Conservation (phyloP, 2,113 vertebrate genomes). For the Amblyornis subalaris region DNA sequence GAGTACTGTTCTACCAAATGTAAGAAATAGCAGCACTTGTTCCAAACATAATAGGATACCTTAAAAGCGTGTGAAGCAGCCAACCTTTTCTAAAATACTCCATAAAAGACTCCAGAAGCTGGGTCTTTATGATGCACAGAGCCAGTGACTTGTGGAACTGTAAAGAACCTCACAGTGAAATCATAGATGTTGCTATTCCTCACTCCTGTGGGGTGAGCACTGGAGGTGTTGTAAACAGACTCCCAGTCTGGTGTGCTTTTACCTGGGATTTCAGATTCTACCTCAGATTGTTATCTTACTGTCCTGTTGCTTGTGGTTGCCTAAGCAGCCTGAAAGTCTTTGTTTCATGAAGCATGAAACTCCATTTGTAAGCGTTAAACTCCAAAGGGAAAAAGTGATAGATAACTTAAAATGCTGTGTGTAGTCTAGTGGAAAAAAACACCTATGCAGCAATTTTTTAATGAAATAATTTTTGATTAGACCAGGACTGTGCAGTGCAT, state of each 20-base stretch:
- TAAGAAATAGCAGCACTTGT: not conserved
- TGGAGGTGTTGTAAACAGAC: fast-evolving
- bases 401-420: constrained; percentile 52
- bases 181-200: not conserved
- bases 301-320: not conserved
- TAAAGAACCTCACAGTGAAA: not conserved
- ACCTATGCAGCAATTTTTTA: constrained; percentile 48
- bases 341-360: constrained; percentile 58
- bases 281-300: not conserved
- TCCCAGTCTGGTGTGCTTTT: not conserved
- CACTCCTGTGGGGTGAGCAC: not conserved
- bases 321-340: not conserved
- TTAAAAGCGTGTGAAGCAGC: not conserved
- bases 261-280: not conserved
- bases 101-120: not conserved
- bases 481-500: not conserved
- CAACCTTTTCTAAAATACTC: not conserved
- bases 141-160: not conserved
- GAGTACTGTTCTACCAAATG: not conserved
- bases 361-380: not conserved
- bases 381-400: constrained; percentile 54
- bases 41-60: not conserved
- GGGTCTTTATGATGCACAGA: not conserved
- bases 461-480: constrained; percentile 64
- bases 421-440: constrained; percentile 47